Base-by-base conservation (phyloP, 2,888 invertebrate genomes). In the Apocheima hispidaria region DNA sequence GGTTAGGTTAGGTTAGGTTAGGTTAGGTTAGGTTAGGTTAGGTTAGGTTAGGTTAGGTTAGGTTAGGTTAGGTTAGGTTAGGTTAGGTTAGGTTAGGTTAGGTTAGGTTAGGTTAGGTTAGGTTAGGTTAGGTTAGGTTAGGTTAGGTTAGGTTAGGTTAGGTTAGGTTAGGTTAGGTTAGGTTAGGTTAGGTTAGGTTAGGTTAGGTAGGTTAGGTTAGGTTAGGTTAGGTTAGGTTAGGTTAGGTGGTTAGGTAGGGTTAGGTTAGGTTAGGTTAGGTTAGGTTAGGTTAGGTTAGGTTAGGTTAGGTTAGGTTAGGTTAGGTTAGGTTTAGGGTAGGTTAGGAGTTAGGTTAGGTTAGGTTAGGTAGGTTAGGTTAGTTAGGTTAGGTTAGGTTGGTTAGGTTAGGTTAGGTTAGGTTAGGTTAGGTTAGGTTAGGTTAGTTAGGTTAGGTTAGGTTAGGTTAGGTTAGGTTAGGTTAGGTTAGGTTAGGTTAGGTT, bases 1-100 rank as follows among this genome's bases (percentile, higher is more conserved):
- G 65, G 63, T 63, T 60, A 68, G 65, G 65, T 63, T 67, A 67
- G 63, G 63, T 65, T 68, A 63, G 63, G 64, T 62, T 62, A 60
- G 60, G 62, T 67, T 57, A 60, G 62, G 35, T 35, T 35, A 35
- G 35, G 35, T 35, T 61, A 61, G 63, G 60, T 62, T 60, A 64
- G 62, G 64, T 64, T 62, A 60, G 56, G 60, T 63, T 63, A 60
- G 62, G 60, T 57, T 53, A 60, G 62, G 62, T 57, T 59, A 59
- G 63, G 60, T 59, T 52, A 59, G 59, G 58, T 44, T 56, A 56
- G 46, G 56, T 33, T 53, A 16, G 36, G 41, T 40, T 40, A 52
- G 40, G 41, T 41, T 61, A 61, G 60, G 35, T 35, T 35, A 35
- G 35, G 35, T 35, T 56, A 56, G 61, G 56, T 56, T 56, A 56